Evolutionary conservation across 2,113 vertebrate genomes (phyloP).

Genomic region (Antechinus flavipes): DNA sequence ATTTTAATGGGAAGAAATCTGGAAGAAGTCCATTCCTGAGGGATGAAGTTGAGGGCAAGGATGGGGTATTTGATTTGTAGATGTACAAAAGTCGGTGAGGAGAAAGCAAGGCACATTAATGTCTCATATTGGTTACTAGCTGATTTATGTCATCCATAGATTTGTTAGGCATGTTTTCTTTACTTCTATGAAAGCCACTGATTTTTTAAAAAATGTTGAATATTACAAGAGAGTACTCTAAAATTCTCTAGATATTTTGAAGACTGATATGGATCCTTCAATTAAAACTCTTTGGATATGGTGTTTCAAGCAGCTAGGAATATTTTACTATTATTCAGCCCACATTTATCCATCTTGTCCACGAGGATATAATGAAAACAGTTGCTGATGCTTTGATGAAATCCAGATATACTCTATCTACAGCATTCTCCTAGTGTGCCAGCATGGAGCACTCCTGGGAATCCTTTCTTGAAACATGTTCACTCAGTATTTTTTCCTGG

Average conservation of each 20-base stretch:
- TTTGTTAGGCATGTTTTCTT: not conserved
- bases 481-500: not conserved
- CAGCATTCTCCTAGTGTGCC: not conserved
- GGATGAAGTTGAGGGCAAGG: not conserved
- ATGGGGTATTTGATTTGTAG: not conserved
- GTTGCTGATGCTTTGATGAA: not conserved
- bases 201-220: not conserved
- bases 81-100: not conserved
- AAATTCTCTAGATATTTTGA: not conserved
- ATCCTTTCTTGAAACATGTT: not conserved
- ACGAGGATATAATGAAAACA: not conserved
- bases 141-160: not conserved
- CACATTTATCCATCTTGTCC: not conserved
- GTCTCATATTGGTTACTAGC: not conserved
- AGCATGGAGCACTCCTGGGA: not conserved
- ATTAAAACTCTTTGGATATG: not conserved
- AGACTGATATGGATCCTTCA: not conserved
- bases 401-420: not conserved
- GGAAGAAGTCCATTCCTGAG: not conserved
- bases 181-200: not conserved
- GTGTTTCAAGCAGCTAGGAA: not conserved
- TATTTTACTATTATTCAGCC: not conserved
- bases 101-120: not conserved
- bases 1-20: not conserved
- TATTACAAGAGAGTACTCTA: not conserved